phyloP scores from a whole-genome alignment of 2,888 invertebrate genomes.

The Drosophila demipolita region DNA sequence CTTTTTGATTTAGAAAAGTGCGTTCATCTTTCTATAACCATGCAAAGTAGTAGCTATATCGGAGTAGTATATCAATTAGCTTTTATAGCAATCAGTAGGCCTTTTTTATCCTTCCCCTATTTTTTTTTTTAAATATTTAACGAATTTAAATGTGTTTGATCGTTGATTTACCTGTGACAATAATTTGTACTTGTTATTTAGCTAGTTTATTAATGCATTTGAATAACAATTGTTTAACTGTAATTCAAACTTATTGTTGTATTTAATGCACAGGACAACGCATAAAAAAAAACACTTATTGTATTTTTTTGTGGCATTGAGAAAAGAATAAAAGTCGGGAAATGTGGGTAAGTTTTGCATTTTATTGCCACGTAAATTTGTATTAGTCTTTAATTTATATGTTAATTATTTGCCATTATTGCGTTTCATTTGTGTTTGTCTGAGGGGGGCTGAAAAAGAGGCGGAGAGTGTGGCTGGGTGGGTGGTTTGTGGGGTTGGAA shows the following conservation, averaged over 20 bases:
- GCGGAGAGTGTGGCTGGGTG: neutral
- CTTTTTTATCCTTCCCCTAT: no score
- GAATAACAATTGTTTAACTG: neutral
- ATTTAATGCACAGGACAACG: neutral
- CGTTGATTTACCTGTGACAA: neutral
- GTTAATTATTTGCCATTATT: conserved; percentile 69
- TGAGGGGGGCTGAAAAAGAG: neutral
- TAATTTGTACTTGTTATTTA: neutral
- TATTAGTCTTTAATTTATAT: conserved; percentile 76
- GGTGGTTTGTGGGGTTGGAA: neutral
- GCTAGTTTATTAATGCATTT: neutral
- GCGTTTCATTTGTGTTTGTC: conserved; percentile 46
- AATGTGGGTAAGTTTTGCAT: conserved; percentile 42
- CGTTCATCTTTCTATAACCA: no score
- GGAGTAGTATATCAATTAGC: neutral
- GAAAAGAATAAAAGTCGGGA: conserved; percentile 19
- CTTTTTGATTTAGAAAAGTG: neutral
- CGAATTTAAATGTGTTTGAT: neutral
- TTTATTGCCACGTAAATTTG: conserved; percentile 62
- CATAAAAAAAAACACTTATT: neutral
- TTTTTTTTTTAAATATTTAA: neutral
- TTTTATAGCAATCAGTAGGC: no score
- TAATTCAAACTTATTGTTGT: conserved; percentile 1
- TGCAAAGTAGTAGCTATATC: neutral
- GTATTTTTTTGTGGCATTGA: neutral